A percentile compares a stretch with the other conserved stretches of the same genome.
phyloP scores from a whole-genome alignment of 2,888 invertebrate species.

The Tetragonisca angustula region DNA sequence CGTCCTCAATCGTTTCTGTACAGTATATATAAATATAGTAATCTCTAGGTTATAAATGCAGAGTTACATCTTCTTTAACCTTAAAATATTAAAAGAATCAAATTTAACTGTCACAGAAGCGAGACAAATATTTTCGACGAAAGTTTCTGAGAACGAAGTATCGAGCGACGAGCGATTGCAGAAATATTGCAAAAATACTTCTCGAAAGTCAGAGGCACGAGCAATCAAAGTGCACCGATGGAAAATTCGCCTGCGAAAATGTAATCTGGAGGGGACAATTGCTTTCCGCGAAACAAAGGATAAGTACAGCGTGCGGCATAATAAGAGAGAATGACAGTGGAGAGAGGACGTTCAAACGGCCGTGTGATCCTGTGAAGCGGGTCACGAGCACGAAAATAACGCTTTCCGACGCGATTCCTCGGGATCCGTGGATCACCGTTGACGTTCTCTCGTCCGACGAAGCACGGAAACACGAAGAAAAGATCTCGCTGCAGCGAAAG shows the following conservation, averaged over 20 bases:
- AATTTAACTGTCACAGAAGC: neutral
- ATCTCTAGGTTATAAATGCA: too few species aligned
- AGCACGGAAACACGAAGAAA: neutral
- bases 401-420: neutral
- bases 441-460: neutral
- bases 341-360: constrained; percentile 3
- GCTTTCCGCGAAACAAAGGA: neutral
- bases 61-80: neutral
- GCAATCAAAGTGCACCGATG: neutral
- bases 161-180: neutral
- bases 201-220: neutral
- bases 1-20: too few species aligned
- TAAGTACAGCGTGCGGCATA: neutral
- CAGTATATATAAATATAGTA: neutral
- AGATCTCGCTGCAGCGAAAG: neutral
- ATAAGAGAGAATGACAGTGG: neutral
- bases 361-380: constrained; percentile 1
- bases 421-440: neutral
- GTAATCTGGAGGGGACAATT: neutral
- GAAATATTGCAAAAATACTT: neutral
- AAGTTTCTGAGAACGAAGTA: neutral
- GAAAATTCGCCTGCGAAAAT: neutral
- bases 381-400: neutral
- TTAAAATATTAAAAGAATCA: neutral
- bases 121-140: too few species aligned